Base-by-base conservation (phyloP, 2,113 vertebrate species). In the Phrynosoma platyrhinos region DNA sequence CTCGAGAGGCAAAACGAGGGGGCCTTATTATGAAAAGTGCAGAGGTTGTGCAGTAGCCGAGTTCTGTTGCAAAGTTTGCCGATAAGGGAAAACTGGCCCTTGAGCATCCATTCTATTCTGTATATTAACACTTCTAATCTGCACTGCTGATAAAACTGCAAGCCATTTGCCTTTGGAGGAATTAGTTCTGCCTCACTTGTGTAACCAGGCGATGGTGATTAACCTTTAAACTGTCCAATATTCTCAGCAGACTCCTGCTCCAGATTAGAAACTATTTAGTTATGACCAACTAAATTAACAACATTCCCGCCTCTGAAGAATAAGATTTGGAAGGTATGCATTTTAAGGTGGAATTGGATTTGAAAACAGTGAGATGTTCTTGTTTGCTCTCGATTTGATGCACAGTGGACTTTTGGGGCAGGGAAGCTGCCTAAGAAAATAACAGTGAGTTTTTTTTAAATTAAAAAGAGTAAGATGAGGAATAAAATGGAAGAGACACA, bases 181-280 rank as follows among this genome's bases (percentile, higher is more conserved):
- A 99, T 99, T 99, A 99, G 98, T 98, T 97, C 98, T 97, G 98
- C 98, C 98, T 98, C 98, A 98, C 98, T 98, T 98, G 98, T 98
- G 98, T 98, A 99, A 98, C 98, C 98, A 99, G 98, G 98, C 98
- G 95, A 98, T 98, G 98, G 98, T 98, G 99, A 99, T 99, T 99
- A 99, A 99, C 99, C 99, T 98, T 98, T 98, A 98, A 98, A 98
- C 98, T 98, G 99, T 98, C 98, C 99, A 99, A 99, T 99, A 99
- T 99, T 99, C 98, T 99, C 98, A 95, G 98, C 98, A 98, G 98
- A 98, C 98, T 99, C 97, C 98, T 95, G 98, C 97, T 97, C 97
- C 97, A 98, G 99, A 99, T 99, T 99, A 99, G 98, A 98, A 97
- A 98, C 98, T 98, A 98, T 99, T 98, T 99, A 99, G 98, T 99